A percentile compares a stretch with the other conserved stretches of the same genome.
Conservation (phyloP, 2,113 vertebrate genomes). For the Ia io region DNA sequence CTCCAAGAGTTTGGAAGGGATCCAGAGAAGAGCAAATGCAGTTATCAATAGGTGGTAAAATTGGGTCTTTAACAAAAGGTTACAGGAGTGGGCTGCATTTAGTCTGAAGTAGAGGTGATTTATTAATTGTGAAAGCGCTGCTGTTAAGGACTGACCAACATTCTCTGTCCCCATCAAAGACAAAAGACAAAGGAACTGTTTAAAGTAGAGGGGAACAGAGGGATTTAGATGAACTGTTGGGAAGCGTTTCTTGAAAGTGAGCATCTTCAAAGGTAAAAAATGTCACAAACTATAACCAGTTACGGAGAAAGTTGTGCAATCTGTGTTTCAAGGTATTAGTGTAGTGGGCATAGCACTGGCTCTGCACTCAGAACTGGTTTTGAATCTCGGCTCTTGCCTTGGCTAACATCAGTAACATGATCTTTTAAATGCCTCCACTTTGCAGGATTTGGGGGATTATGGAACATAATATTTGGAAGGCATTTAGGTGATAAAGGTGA, state of each 20-base stretch:
- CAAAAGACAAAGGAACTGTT: background rate
- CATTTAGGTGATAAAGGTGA: background rate
- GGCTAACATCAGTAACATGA: background rate
- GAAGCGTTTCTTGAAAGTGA: conserved; percentile 44
- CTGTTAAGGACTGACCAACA: background rate
- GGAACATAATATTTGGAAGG: background rate
- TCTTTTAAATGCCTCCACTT: background rate
- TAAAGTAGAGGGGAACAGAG: background rate
- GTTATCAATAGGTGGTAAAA: background rate
- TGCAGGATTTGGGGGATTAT: background rate
- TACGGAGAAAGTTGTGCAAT: background rate
- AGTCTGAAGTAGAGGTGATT: background rate
- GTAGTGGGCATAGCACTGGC: fast-evolving
- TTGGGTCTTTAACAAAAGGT: background rate
- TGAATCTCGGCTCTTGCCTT: background rate
- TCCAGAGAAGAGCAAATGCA: background rate
- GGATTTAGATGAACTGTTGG: background rate
- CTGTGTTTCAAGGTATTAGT: background rate
- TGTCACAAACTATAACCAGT: background rate
- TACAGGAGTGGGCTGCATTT: background rate
- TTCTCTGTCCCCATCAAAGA: background rate
- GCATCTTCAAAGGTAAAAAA: background rate
- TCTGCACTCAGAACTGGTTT: background rate
- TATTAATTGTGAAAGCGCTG: background rate
- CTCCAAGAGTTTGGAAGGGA: background rate